Evolutionary conservation across 2,113 vertebrate genomes (phyloP), one percentile per base, ranked within the genome.

Genomic region (Dendropsophus ebraccatus): DNA sequence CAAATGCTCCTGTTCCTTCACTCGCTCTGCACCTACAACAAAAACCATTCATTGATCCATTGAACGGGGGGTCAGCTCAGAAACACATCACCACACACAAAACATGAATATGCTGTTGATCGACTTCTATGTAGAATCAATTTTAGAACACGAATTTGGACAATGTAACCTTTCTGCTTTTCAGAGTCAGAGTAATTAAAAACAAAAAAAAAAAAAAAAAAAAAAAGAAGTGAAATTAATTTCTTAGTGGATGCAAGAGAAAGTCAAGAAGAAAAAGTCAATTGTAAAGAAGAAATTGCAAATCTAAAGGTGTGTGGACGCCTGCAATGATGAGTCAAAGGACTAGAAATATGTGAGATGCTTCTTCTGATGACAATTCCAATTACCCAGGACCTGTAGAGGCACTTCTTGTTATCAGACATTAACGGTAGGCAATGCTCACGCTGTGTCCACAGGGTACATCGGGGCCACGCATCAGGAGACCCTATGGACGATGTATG

Each of bases 41-140:
- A 82, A 81, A 35, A 60, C 41, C 79, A 30, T 49, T 49, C 41
- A 17, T n/a, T 19, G 4, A 81, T 67, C 41, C 50, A 69, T 82
- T 82, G 80, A 80, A 41, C 16, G 21, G 77, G 35, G 54, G 56
- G 41, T 41, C 77, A 12, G 52, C 76, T 13, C 32, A 1, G 21
- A 10, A 19, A 58, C 56, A 58, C 52, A 76, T 50, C 74, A 30
- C 17, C 5, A 14, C n/a, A 52, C 9, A 37, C 76, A 79, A 23
- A n/a, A 41, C 76, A 41, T 12, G 30, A 58, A 79, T 37, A 79
- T 16, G 21, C 32, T 79, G 76, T 52, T 49, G 47, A 28, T n/a
- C 30, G 23, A 1, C 50, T 79, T 21, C 32, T 60, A 58, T 10
- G 23, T 45, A 76, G 52, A 76, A 58, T 79, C 28, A 37, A 58